Evolutionary conservation across 2,797 vertebrate species (phyloP), one percentile per base, ranked within the genome.

Genomic region (Tamandua tetradactyla): DNA sequence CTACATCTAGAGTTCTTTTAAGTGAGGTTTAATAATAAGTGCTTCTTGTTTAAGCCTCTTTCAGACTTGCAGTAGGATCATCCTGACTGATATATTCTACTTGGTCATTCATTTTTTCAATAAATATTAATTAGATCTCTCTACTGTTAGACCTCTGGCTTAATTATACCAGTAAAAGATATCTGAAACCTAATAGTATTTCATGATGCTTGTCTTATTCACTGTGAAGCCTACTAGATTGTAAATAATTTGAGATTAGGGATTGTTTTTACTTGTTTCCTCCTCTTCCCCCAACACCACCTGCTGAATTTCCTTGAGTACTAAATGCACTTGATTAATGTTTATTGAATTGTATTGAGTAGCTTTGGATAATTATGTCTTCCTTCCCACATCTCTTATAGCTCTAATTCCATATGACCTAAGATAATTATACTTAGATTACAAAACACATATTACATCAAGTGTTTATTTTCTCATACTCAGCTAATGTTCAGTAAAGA

Each of bases 311-410:
- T 93, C 23, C 22, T 92, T 76, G 42, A 80, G 32, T 62, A 94
- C 15, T 42, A 86, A 40, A 82, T 93, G 42, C 82, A 92, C 47
- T 52, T 88, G 59, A 96, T 93, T 72, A 86, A 72, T 90, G 64
- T 74, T 94, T 84, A 94, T 61, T 85, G 25, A 93, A 69, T 82
- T 95, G 35, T 92, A 80, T 87, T 87, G 57, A 89, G 85, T 79
- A 87, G 40, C 59, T 96, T 81, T 95, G 52, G 55, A 68, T 95
- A 96, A 85, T 86, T 90, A 52, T 66, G 76, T 90, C 81, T 92
- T 89, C 68, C 64, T 93, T 85, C 1, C 20, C 35, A n/a, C 6
- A 66, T 81, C 32, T 95, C 88, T 91, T 68, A 52, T 9, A 91
- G 20, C 52, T 88, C 14, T 91, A 80, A 89, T 79, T 96, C 57